Percentiles rank a stretch among this genome's conserved stretches.
Evolutionary conservation across 2,797 vertebrate species (phyloP).

Genomic region (Hypotaenidia okinawae): DNA sequence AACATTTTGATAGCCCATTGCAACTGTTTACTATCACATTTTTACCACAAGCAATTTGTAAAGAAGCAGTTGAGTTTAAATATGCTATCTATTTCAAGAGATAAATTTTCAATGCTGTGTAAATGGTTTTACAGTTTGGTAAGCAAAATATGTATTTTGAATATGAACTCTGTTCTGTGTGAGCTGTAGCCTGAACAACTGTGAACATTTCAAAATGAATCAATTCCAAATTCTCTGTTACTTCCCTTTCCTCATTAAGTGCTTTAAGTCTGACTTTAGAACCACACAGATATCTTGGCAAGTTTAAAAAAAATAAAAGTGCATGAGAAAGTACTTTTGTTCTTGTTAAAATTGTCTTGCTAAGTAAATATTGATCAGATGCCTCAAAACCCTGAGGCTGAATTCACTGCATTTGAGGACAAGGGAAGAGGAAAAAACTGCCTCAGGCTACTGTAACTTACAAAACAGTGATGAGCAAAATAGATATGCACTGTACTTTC

Average conservation of each 20-base stretch:
- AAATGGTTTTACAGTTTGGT: not conserved
- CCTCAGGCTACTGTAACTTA: constrained; percentile 2
- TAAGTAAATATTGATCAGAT: constrained; percentile 61
- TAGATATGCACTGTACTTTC: not conserved
- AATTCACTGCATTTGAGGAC: not conserved
- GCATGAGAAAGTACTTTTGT: constrained; percentile 14
- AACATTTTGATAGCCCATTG: not conserved
- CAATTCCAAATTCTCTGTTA: not conserved
- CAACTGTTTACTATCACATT: not conserved
- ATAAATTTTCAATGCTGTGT: not conserved
- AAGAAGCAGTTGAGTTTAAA: not conserved
- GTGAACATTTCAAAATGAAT: not conserved
- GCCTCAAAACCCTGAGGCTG: not conserved
- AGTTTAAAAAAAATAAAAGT: not conserved
- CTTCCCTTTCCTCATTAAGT: not conserved
- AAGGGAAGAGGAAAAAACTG: not conserved
- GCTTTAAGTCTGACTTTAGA: not conserved
- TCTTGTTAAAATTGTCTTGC: constrained; percentile 41
- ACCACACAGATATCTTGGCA: not conserved
- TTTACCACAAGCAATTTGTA: not conserved
- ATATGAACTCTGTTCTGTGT: not conserved
- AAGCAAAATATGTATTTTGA: not conserved
- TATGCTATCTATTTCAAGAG: not conserved
- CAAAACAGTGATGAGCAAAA: constrained; percentile 11
- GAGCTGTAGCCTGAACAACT: not conserved